Conservation (phyloP, 2,113 vertebrate genomes). For the Sturnus vulgaris region DNA sequence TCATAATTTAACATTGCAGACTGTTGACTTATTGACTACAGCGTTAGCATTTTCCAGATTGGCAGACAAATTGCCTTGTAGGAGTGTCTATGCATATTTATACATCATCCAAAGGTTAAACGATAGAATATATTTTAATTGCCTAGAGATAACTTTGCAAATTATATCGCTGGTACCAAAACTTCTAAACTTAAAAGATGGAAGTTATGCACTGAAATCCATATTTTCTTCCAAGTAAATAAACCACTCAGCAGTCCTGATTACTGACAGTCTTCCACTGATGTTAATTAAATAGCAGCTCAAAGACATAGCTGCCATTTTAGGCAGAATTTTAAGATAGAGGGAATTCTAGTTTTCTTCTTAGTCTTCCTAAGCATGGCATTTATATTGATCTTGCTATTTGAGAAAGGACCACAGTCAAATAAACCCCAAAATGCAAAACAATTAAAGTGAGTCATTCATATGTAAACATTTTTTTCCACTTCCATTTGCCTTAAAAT, state of each 20-base stretch:
- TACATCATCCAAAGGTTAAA: constrained; percentile 39
- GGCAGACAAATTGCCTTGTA: constrained; percentile 43
- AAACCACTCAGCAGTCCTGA: neutral
- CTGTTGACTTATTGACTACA: constrained; percentile 49
- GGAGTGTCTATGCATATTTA: constrained; percentile 28
- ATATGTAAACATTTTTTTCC: neutral
- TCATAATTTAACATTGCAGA: neutral
- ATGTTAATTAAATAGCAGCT: neutral
- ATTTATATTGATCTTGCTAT: neutral
- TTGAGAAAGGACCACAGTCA: neutral
- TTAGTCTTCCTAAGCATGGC: neutral
- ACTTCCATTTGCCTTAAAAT: neutral
- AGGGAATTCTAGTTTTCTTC: neutral
- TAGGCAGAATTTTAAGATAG: neutral
- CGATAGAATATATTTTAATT: constrained; percentile 19
- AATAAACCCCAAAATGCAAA: neutral
- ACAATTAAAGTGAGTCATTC: neutral
- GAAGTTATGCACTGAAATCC: neutral
- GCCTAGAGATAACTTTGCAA: neutral
- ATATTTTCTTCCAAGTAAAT: neutral
- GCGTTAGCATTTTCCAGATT: constrained; percentile 29
- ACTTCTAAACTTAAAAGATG: neutral
- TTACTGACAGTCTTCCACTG: neutral
- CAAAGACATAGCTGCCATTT: neutral
- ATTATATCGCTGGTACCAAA: neutral